Base-by-base conservation (phyloP, 2,113 vertebrate genomes). In the Percopsis transmontana region DNA sequence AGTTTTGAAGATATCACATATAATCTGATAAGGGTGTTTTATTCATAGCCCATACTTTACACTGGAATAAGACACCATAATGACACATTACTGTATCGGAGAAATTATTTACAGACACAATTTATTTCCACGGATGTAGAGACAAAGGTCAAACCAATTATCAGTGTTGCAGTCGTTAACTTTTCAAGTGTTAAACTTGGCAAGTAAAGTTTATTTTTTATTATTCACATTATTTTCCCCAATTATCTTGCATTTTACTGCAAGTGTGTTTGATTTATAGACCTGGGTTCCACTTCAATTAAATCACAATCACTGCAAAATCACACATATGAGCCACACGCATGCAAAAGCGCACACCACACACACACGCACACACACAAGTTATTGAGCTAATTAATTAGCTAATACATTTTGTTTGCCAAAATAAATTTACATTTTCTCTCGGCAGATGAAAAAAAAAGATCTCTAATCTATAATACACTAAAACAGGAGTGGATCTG, bases 351-450 rank as follows among this genome's bases (percentile, higher is more conserved):
- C 50, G n/a, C 23, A 14, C 18, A n/a, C 12, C 45, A 33, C 15
- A 45, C 15, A 48, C 21, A 27, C 48, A 27, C 48, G 39, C 48
- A 64, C 45, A 33, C 42, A 45, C 42, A 45, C 42, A 20, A 33
- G 27, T 7, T 6, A 33, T 6, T 33, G 8, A 33, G 5, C 27
- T 47, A 9, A 60, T 60, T 7, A 60, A 41, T 45, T 45, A 20
- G 20, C 12, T 19, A 72, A 68, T 47, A 51, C 47, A 20, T 56
- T 68, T 57, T 42, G 52, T 56, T 58, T 76, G 38, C 39, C 56
- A 54, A 20, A 20, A 11, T 12, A 10, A 62, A 55, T 58, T 58
- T n/a, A n/a, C 2, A 70, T 62, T 63, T 45, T 15, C 65, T n/a
- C 20, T 69, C 55, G 41, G 15, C 41, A 44, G 40, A 69, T 66